Evolutionary conservation across 2,113 vertebrate genomes (phyloP).

Genomic region (Microtus oregoni): DNA sequence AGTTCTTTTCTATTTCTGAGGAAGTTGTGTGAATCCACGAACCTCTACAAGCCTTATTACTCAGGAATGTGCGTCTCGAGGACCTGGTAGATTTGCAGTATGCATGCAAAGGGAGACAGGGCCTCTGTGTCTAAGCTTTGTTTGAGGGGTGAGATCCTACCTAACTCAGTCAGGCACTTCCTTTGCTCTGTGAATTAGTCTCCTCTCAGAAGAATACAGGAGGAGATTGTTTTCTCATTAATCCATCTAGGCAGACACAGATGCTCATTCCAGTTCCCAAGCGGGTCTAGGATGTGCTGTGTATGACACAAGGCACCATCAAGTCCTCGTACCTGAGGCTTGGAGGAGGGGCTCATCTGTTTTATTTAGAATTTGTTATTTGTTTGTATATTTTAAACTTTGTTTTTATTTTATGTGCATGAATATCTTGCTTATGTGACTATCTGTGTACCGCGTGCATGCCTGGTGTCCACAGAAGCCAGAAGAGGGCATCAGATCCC

Average conservation of each 20-base stretch:
- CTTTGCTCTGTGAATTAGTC: background rate
- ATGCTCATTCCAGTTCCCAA: background rate
- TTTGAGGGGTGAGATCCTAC: background rate
- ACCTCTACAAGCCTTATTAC: background rate
- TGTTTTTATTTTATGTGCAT: background rate
- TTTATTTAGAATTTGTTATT: background rate
- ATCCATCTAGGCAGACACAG: background rate
- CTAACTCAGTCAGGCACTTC: background rate
- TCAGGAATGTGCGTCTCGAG: background rate
- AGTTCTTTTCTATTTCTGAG: background rate
- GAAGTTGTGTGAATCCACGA: background rate
- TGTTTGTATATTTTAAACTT: background rate
- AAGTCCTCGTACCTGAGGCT: background rate
- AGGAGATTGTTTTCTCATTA: background rate
- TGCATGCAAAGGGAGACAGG: background rate
- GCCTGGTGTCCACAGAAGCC: background rate
- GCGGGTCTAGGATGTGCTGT: background rate
- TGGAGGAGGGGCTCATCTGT: too few relatives aligned
- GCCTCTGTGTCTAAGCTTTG: background rate
- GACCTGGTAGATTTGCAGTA: background rate
- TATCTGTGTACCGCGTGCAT: background rate
- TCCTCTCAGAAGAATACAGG: background rate
- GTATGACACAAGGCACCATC: background rate
- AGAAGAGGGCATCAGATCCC: background rate
- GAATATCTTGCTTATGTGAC: background rate